phyloP scores from a whole-genome alignment of 2,113 vertebrate species.

The Hippocampus abdominalis region DNA sequence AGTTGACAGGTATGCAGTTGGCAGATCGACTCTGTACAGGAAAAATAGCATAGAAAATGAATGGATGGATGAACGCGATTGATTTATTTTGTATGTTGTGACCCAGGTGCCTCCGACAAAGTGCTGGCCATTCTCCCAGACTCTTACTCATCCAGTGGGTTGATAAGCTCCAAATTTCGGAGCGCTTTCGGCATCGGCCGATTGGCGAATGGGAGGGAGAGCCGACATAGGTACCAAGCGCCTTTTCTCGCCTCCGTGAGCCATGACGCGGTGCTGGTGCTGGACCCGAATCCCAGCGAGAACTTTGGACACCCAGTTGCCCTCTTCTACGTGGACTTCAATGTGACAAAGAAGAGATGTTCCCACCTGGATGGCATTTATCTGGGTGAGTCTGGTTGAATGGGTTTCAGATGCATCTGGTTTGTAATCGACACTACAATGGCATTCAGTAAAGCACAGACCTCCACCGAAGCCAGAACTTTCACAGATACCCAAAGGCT shows the following conservation, averaged over 20 bases:
- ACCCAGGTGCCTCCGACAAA: constrained; percentile 58
- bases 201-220: constrained; percentile 31
- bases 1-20: too few relatives aligned
- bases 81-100: neutral
- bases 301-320: constrained; percentile 76
- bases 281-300: constrained; percentile 75
- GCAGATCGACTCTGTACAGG: neutral
- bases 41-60: neutral
- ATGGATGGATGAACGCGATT: neutral
- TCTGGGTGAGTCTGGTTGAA: constrained; percentile 64
- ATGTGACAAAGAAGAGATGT: constrained; percentile 75
- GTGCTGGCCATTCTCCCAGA: constrained; percentile 75
- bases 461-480: neutral
- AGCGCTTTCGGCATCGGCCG: constrained; percentile 24
- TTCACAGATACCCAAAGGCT: neutral
- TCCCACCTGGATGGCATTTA: constrained; percentile 72
- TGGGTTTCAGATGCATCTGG: neutral
- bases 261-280: constrained; percentile 73
- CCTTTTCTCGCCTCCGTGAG: constrained; percentile 44
- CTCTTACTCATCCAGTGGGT: constrained; percentile 44
- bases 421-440: neutral
- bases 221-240: constrained; percentile 39
- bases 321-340: constrained; percentile 76
- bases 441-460: neutral
- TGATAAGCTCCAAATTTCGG: constrained; percentile 32